Evolutionary conservation across 2,888 invertebrate species (phyloP).

Genomic region (Andrena camellia): DNA sequence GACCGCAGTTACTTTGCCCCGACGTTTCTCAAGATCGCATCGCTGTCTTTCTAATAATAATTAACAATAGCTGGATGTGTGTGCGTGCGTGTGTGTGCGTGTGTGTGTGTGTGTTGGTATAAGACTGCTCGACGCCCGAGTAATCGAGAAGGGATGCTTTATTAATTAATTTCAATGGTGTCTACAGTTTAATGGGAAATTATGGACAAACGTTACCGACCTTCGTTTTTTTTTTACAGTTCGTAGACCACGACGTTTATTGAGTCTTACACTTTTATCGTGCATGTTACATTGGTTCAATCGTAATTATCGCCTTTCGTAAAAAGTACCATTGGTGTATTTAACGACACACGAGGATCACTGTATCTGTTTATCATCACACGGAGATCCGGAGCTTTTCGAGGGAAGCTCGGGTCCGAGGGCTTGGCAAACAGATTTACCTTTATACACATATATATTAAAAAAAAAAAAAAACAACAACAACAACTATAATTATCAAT

Average conservation of each 20-base stretch:
- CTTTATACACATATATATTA: slow-evolving; percentile 36
- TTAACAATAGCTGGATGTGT: slow-evolving; percentile 21
- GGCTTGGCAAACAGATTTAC: slow-evolving; percentile 54
- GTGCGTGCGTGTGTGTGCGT: too few species aligned
- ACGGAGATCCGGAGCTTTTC: slow-evolving; percentile 6
- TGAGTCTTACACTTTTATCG: slow-evolving; percentile 40
- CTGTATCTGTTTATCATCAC: slow-evolving; percentile 20
- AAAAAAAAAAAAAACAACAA: too few species aligned
- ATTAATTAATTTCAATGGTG: not conserved
- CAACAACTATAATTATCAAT: slow-evolving; percentile 65
- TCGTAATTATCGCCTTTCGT: slow-evolving; percentile 10
- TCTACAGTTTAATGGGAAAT: slow-evolving; percentile 7
- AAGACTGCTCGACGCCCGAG: slow-evolving; percentile 22
- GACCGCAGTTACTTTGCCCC: slow-evolving; percentile 5
- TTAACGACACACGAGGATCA: not conserved
- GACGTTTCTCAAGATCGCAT: slow-evolving; percentile 2
- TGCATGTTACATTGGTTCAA: slow-evolving; percentile 40
- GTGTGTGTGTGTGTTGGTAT: slow-evolving; percentile 21
- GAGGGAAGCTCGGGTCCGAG: slow-evolving; percentile 3
- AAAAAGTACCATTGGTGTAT: slow-evolving; percentile 17
- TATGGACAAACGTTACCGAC: slow-evolving; percentile 9
- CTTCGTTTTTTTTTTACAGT: slow-evolving; percentile 35
- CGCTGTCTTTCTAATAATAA: slow-evolving; percentile 24
- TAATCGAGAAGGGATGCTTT: slow-evolving; percentile 21
- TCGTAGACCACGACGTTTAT: slow-evolving; percentile 40